phyloP scores from a whole-genome alignment of 2,888 invertebrate genomes.

The Dolomedes plantarius region DNA sequence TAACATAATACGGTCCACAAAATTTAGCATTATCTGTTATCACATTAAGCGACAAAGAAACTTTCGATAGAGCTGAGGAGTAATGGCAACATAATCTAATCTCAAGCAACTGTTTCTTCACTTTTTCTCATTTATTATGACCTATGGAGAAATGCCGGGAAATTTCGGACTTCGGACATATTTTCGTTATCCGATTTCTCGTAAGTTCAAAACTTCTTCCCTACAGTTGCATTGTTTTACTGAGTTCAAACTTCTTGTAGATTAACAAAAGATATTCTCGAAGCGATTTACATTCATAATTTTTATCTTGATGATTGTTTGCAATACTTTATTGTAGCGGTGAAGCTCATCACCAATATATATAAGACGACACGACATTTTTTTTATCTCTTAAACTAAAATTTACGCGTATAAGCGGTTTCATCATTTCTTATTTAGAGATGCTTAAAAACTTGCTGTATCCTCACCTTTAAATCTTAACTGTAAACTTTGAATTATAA shows the following conservation, averaged over 20 bases:
- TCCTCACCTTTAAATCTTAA: no score
- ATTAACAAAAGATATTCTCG: conserved; percentile 26
- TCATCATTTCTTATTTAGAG: no score
- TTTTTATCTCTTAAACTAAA: no score
- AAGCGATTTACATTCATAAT: conserved; percentile 10
- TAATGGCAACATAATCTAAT: conserved; percentile 25
- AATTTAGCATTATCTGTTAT: no score
- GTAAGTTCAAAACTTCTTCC: neutral
- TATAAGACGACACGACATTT: conserved; percentile 23
- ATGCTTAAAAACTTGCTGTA: no score
- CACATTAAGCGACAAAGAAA: no score
- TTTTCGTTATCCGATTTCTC: neutral
- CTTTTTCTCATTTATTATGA: conserved; percentile 3
- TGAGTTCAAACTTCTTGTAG: conserved; percentile 12
- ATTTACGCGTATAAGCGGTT: no score
- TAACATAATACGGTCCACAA: no score
- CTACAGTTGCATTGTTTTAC: conserved; percentile 5
- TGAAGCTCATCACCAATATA: neutral
- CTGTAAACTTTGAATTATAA: no score
- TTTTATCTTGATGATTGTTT: conserved; percentile 38
- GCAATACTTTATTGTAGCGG: conserved; percentile 21
- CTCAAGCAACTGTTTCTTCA: neutral
- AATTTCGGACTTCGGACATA: conserved; percentile 20
- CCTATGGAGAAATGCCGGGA: neutral
- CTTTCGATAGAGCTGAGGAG: no score